phyloP scores from a whole-genome alignment of 1,140 invertebrate genomes.

The Plutomurus gul region DNA sequence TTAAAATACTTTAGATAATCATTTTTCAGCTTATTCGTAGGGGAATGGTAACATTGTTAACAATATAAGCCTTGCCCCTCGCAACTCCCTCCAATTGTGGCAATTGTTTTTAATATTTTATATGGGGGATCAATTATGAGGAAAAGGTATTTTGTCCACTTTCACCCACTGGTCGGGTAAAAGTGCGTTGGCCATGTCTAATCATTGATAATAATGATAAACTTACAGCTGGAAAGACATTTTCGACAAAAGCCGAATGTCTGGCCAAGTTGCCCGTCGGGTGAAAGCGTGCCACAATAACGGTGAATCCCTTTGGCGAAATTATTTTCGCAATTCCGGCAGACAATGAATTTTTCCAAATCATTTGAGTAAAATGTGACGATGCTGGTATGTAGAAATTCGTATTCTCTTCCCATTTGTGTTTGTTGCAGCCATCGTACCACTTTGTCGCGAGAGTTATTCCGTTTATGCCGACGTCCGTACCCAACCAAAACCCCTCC shows the following conservation, averaged over 20 bases:
- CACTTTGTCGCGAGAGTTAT: neutral
- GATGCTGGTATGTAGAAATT: neutral
- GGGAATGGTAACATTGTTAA: too few species aligned
- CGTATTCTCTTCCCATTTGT: neutral
- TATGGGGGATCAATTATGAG: too few species aligned
- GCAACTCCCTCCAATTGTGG: too few species aligned
- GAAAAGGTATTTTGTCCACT: too few species aligned
- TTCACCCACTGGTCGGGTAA: too few species aligned
- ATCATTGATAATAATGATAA: neutral
- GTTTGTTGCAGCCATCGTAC: neutral
- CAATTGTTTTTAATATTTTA: too few species aligned
- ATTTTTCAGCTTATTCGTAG: neutral
- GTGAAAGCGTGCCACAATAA: neutral
- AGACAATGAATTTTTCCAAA: slow-evolving; percentile 26
- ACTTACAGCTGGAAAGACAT: neutral
- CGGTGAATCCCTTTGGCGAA: neutral
- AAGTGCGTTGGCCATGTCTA: too few species aligned
- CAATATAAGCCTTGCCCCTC: too few species aligned
- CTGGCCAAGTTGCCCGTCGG: neutral
- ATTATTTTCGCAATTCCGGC: slow-evolving; percentile 25
- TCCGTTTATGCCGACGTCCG: neutral
- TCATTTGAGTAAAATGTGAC: slow-evolving; percentile 38
- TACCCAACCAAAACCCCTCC: neutral
- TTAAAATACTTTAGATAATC: neutral
- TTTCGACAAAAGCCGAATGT: neutral